Base-by-base conservation (phyloP, 2,888 invertebrate genomes). In the Siphlonurus alternatus region DNA sequence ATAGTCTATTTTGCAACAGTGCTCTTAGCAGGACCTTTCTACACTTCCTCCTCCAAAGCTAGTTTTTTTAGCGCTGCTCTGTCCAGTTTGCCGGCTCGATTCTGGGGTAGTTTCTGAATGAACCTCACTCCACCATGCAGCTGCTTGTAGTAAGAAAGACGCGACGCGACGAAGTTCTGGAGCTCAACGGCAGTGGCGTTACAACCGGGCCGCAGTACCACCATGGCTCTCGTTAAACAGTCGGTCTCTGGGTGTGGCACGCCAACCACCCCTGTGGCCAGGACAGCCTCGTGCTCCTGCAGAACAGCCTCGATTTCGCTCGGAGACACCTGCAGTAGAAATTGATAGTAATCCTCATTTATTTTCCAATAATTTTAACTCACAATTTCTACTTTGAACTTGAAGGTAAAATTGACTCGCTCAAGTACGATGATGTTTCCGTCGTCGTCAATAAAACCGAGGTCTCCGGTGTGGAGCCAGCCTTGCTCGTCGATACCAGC, bases 401-500 rank as follows among this genome's bases (percentile, higher is more conserved):
- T n/a, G n/a, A n/a, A n/a, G 53, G 61, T 61, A 18, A 51, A 24
- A 22, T 53, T 64, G 15, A 23, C 23, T 51, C 64, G 20, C 1
- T 64, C 64, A 18, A 64, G 25, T 2, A 64, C 3, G 53, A 61
- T 61, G n/a, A 64, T 18, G 56, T 64, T 51, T 5, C 54, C 64
- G 23, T 18, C 53, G 23, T 64, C 56, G 25, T 64, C 64, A 61
- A 64, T 61, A 24, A 64, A 64, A n/a, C 61, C 64, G 10, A 61
- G n/a, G 25, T 64, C 64, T 23, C 64, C 64, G 2, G 64, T 64
- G 10, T 64, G 53, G 10, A 61, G 23, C 64, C 64, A 64, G 3
- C 61, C 64, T n/a, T n/a, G n/a, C n/a, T n/a, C n/a, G n/a, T n/a
- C n/a, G n/a, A n/a, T n/a, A 19, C 60, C 25, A 23, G 20, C 2